Evolutionary conservation across 2,113 vertebrate species (phyloP).

Genomic region (Cynoglossus semilaevis): DNA sequence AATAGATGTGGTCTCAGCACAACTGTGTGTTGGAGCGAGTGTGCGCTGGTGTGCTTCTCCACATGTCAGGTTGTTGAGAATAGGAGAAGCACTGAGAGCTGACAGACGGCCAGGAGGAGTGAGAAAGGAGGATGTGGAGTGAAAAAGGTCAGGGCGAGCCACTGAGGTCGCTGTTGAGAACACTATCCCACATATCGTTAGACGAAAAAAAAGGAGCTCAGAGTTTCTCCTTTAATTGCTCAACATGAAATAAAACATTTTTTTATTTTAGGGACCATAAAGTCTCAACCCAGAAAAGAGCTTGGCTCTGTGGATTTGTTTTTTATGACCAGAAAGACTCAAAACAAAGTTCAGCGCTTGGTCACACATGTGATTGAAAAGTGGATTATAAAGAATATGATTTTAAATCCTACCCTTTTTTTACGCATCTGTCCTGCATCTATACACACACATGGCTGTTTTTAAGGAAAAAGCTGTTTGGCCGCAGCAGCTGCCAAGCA

Average conservation of each 20-base stretch:
- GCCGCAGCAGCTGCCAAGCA: conserved; percentile 39
- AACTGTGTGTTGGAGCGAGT: conserved; percentile 58
- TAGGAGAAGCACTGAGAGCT: conserved; percentile 33
- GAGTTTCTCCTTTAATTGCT: conserved; percentile 18
- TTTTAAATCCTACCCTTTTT: conserved; percentile 46
- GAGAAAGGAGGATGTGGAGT: conserved; percentile 16
- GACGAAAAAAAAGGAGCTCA: not conserved
- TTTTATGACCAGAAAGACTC: conserved; percentile 31
- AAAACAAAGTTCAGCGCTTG: conserved; percentile 9
- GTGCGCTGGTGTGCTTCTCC: conserved; percentile 40
- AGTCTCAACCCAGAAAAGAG: conserved; percentile 39
- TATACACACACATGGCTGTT: conserved; percentile 52
- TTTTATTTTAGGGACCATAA: conserved; percentile 42
- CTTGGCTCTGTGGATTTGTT: conserved; percentile 30
- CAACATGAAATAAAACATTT: conserved; percentile 23
- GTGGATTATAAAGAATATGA: conserved; percentile 25
- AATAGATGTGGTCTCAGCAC: conserved; percentile 58
- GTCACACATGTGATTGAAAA: conserved; percentile 21
- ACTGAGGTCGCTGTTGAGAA: conserved; percentile 41
- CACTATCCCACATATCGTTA: conserved; percentile 22
- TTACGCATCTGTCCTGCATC: conserved; percentile 49
- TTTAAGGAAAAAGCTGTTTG: conserved; percentile 41
- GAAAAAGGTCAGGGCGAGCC: conserved; percentile 24
- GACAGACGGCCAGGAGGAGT: conserved; percentile 21
- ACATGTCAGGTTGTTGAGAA: conserved; percentile 61